A percentile compares a stretch with the other conserved stretches of the same genome.
These are phyloP conservation scores for Drosophila stalkeri DNA, from an alignment of 2,888 invertebrate species.

Conservation along the genomic window DNA sequence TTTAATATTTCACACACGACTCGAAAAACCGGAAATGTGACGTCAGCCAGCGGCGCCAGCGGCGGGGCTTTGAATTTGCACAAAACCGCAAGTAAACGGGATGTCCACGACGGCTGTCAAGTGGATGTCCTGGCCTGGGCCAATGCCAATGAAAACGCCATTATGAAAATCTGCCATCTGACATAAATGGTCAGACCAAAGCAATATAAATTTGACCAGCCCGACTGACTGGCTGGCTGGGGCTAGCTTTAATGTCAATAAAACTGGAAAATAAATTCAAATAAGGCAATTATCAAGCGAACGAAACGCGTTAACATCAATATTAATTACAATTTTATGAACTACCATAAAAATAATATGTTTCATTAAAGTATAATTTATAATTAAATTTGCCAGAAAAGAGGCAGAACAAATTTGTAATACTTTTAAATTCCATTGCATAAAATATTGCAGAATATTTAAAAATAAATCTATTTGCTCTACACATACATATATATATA, in stretches of 20 bases:
- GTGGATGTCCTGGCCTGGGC: constrained; percentile 6
- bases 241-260: constrained; percentile 21
- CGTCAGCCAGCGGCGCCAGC: constrained; percentile 37
- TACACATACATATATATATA: too few species aligned
- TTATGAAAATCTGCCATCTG: constrained; percentile 73
- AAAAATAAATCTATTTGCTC: too few species aligned
- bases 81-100: constrained; percentile 76
- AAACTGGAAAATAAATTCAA: not conserved
- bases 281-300: constrained; percentile 7
- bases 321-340: constrained; percentile 1
- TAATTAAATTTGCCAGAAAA: too few species aligned
- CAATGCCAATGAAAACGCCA: constrained; percentile 69
- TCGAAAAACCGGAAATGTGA: constrained; percentile 62
- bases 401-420: too few species aligned
- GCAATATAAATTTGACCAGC: constrained; percentile 44
- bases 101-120: constrained; percentile 30
- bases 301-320: not conserved
- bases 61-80: constrained; percentile 56
- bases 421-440: too few species aligned
- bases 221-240: constrained; percentile 18
- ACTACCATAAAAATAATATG: too few species aligned
- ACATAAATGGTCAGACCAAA: constrained; percentile 49
- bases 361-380: not conserved
- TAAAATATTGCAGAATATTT: too few species aligned
- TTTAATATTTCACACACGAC: constrained; percentile 82